Evolutionary conservation across 2,113 vertebrate species (phyloP).

Genomic region (Calypte anna): DNA sequence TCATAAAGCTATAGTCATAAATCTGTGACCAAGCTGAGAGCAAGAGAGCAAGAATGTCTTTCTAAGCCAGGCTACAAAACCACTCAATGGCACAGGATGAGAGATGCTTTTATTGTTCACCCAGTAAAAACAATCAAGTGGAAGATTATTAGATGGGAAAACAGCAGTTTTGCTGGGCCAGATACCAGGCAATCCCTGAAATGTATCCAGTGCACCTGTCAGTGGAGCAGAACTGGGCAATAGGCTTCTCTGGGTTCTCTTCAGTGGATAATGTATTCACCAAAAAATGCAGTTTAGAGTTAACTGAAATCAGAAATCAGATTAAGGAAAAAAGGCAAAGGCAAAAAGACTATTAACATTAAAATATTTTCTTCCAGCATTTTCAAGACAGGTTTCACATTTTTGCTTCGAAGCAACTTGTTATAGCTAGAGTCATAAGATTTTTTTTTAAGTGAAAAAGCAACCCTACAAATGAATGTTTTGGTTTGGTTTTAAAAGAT

Average conservation of each 20-base stretch:
- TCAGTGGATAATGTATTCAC: background rate
- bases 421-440: background rate
- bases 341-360: background rate
- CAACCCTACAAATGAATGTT: background rate
- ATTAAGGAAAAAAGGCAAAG: background rate
- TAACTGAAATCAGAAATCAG: constrained; percentile 7
- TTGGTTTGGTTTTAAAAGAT: background rate
- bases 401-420: constrained; percentile 28
- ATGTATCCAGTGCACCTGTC: background rate
- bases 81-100: background rate
- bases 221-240: background rate
- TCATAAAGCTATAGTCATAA: background rate
- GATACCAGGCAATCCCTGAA: background rate
- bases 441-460: constrained; percentile 17
- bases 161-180: constrained; percentile 21
- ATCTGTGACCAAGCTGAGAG: background rate
- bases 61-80: background rate
- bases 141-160: background rate
- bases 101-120: constrained; percentile 32
- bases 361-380: constrained; percentile 16
- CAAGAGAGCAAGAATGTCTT: background rate
- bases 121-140: constrained; percentile 11
- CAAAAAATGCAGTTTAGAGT: background rate
- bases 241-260: background rate
- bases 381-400: constrained; percentile 32